phyloP scores from a whole-genome alignment of 2,113 vertebrate species.

The Equus quagga region DNA sequence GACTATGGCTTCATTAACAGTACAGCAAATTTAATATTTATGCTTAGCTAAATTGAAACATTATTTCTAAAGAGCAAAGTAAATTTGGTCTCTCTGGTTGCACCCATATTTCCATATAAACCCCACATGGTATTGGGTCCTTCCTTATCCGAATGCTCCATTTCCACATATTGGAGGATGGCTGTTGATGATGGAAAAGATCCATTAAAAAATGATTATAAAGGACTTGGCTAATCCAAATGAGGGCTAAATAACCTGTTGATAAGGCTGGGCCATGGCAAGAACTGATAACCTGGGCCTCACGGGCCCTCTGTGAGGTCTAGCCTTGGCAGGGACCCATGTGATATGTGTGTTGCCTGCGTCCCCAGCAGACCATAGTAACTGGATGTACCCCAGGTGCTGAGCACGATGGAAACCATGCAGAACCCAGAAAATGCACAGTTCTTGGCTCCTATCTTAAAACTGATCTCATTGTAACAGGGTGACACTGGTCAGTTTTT shows the following conservation, averaged over 20 bases:
- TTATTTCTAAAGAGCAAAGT: not conserved
- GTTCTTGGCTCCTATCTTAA: not conserved
- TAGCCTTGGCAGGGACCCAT: not conserved
- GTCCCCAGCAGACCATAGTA: not conserved
- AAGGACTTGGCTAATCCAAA: slow-evolving; percentile 65
- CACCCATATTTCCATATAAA: slow-evolving; percentile 50
- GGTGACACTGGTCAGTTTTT: not conserved
- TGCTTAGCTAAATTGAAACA: not conserved
- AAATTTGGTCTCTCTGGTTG: slow-evolving; percentile 5
- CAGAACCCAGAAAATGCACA: not conserved
- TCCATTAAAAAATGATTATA: slow-evolving; percentile 56
- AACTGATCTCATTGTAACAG: not conserved
- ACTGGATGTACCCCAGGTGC: not conserved
- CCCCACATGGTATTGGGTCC: not conserved
- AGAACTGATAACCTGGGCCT: not conserved
- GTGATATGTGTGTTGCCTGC: not conserved
- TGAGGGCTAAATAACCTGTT: not conserved
- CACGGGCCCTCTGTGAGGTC: not conserved
- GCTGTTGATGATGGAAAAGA: slow-evolving; percentile 48
- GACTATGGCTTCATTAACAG: not conserved
- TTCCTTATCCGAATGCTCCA: slow-evolving; percentile 29
- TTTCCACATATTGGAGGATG: slow-evolving; percentile 39
- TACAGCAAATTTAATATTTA: not conserved
- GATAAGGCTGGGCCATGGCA: not conserved
- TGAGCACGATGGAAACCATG: not conserved